Evolutionary conservation across 2,888 invertebrate species (phyloP).

Genomic region (Lymantria monacha): DNA sequence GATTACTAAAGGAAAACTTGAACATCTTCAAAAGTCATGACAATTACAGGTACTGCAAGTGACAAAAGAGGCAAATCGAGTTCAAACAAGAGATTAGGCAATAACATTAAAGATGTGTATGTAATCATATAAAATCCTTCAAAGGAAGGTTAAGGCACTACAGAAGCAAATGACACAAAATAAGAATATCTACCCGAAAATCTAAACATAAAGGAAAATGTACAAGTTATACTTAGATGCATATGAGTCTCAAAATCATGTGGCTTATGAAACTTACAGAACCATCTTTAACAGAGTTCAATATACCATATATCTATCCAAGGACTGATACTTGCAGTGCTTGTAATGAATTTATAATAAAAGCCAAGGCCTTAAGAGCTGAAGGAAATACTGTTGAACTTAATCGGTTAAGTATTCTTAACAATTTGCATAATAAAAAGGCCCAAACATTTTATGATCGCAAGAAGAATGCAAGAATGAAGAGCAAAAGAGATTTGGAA

Average conservation of each 20-base stretch:
- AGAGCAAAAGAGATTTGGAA: not conserved
- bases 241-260: constrained; percentile 3
- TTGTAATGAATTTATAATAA: not conserved
- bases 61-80: constrained; percentile 4
- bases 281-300: constrained; percentile 13
- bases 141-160: constrained; percentile 20
- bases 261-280: constrained; percentile 22
- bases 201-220: constrained; percentile 11
- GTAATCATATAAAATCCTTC: constrained; percentile 7
- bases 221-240: constrained; percentile 12
- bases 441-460: constrained; percentile 3
- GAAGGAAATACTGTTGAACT: not conserved
- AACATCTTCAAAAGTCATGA: constrained; percentile 1
- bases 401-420: constrained; percentile 1
- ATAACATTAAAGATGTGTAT: constrained; percentile 2
- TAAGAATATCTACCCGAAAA: no score
- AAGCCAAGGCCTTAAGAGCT: not conserved
- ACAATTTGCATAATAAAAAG: constrained; percentile 18
- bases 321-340: constrained; percentile 12
- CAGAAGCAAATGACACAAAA: constrained; percentile 15
- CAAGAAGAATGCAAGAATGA: not conserved
- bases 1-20: constrained; percentile 7
- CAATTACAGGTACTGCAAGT: not conserved
- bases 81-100: not conserved
- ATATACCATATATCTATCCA: constrained; percentile 19